Percentiles rank a stretch among this genome's conserved stretches.
phyloP scores from a whole-genome alignment of 2,797 vertebrate genomes.

The Sternarchorhynchus goeldii region DNA sequence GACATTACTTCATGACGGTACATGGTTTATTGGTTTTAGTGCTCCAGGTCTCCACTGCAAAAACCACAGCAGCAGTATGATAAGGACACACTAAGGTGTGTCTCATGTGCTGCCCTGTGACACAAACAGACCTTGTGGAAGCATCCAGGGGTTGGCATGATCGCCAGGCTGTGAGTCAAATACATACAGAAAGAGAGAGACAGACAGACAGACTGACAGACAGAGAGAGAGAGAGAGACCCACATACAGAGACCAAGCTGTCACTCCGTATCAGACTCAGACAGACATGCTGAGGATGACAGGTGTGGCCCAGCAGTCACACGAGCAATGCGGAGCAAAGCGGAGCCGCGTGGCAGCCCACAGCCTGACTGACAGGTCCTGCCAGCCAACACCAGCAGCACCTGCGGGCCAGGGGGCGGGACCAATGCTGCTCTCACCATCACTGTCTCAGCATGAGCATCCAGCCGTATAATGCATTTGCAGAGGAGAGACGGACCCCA shows the following conservation, averaged over 20 bases:
- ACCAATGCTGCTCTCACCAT: slow-evolving; percentile 32
- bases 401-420: slow-evolving; percentile 55
- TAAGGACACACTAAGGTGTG: slow-evolving; percentile 9
- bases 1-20: not conserved
- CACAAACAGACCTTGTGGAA: slow-evolving; percentile 32
- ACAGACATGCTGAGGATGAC: slow-evolving; percentile 64
- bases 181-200: slow-evolving; percentile 16
- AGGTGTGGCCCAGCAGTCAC: slow-evolving; percentile 76
- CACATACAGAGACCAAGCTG: slow-evolving; percentile 25
- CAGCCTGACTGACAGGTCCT: slow-evolving; percentile 53
- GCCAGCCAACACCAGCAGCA: slow-evolving; percentile 58
- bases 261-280: slow-evolving; percentile 46
- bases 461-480: slow-evolving; percentile 34
- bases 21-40: not conserved
- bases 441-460: slow-evolving; percentile 45
- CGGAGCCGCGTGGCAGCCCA: slow-evolving; percentile 37
- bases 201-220: not conserved
- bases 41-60: not conserved
- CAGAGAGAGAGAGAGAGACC: slow-evolving; percentile 25
- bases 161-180: slow-evolving; percentile 36
- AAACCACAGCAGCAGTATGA: not conserved
- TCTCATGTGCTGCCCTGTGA: slow-evolving; percentile 3
- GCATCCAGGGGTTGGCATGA: slow-evolving; percentile 9
- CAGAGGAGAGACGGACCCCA: slow-evolving; percentile 21
- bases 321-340: slow-evolving; percentile 52